These are phyloP conservation scores for Epinephelus cyanopodus DNA, from an alignment of 2,113 vertebrate genomes.

Conservation along the genomic window DNA sequence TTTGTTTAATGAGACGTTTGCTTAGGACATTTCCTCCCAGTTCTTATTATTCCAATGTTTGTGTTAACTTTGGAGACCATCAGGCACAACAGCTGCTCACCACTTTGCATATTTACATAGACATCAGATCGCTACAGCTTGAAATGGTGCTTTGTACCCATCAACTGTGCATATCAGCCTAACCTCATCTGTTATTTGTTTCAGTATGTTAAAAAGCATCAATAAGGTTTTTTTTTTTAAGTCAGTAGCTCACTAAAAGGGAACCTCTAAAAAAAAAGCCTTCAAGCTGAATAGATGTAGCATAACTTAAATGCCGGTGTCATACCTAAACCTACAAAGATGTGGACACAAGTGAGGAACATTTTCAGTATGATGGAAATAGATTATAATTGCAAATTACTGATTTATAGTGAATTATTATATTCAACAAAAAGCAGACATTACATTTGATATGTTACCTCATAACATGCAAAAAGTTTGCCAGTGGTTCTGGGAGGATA, in stretches of 20 bases:
- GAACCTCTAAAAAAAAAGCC: neutral
- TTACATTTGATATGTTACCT: constrained; percentile 5
- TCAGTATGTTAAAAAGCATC: constrained; percentile 18
- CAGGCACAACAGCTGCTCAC: constrained; percentile 14
- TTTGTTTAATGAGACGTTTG: constrained; percentile 54
- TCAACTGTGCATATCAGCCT: constrained; percentile 19
- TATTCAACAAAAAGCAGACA: neutral
- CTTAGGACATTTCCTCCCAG: constrained; percentile 25
- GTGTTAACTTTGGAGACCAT: constrained; percentile 45
- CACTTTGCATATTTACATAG: constrained; percentile 24
- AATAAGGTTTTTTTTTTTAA: neutral
- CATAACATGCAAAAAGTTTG: neutral
- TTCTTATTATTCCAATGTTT: constrained; percentile 34
- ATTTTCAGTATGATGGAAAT: constrained; percentile 1
- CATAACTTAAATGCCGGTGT: neutral
- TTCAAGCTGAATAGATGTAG: constrained; percentile 17
- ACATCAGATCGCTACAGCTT: constrained; percentile 35
- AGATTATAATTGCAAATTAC: neutral
- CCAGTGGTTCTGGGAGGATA: neutral
- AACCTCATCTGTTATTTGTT: constrained; percentile 18
- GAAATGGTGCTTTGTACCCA: constrained; percentile 55
- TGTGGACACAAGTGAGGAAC: constrained; percentile 1
- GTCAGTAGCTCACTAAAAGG: neutral
- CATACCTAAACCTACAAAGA: neutral
- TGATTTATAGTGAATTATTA: neutral